phyloP scores from a whole-genome alignment of 2,797 vertebrate species.

The Pipistrellus pipistrellus region DNA sequence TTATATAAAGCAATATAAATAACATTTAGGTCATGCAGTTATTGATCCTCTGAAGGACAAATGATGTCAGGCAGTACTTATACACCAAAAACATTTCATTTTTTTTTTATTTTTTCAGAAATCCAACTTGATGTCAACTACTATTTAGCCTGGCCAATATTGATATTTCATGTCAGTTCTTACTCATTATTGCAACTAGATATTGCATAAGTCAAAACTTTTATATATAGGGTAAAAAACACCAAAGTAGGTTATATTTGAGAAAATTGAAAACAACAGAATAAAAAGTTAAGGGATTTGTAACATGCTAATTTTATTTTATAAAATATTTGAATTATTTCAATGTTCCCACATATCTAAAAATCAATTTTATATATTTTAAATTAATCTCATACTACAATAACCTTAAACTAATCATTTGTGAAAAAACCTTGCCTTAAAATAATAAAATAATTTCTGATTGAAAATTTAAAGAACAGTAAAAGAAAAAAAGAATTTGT shows the following conservation, averaged over 20 bases:
- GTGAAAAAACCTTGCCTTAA: not conserved
- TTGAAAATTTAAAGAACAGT: constrained; percentile 9
- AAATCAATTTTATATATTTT: constrained; percentile 75
- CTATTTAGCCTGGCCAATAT: constrained; percentile 88
- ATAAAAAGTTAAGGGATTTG: constrained; percentile 76
- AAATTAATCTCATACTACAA: constrained; percentile 79
- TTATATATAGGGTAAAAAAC: constrained; percentile 80
- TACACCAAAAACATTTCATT: constrained; percentile 85
- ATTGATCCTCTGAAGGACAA: constrained; percentile 87
- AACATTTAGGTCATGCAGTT: constrained; percentile 76
- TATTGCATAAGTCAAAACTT: constrained; percentile 86
- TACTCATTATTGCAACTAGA: constrained; percentile 87
- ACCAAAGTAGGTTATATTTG: constrained; percentile 62
- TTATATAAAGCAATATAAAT: constrained; percentile 72
- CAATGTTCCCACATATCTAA: constrained; percentile 78
- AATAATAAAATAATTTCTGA: constrained; percentile 36
- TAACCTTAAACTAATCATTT: not conserved
- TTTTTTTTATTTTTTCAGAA: constrained; percentile 88
- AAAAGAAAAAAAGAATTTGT: not conserved
- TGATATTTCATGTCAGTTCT: constrained; percentile 89
- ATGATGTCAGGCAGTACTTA: constrained; percentile 87
- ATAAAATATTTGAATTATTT: constrained; percentile 79
- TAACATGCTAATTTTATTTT: constrained; percentile 78
- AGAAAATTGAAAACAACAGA: constrained; percentile 75
- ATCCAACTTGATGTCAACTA: constrained; percentile 87